Evolutionary conservation across 2,888 invertebrate genomes (phyloP), one percentile per base, ranked within the genome.

Genomic region (Rotaria macrura): DNA sequence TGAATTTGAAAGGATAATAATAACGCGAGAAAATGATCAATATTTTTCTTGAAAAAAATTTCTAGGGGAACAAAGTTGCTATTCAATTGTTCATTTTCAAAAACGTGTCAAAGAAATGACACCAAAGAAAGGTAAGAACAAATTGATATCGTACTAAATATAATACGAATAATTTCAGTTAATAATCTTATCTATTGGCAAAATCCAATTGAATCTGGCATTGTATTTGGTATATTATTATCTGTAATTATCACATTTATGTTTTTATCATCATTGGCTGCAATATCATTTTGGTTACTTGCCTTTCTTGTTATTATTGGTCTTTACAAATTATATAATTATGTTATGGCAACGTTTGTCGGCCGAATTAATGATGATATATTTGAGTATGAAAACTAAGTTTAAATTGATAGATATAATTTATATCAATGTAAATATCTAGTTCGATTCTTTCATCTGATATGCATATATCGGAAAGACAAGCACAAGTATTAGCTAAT

Each of bases 281-380:
- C 79, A 14, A 79, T 79, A 43, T 79, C 79, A 43, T 79, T 79
- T 43, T 79, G 79, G 79, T 79, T 79, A 43, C 43, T 79, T 43
- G 43, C 79, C 25, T 34, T 79, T 43, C 43, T 79, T 43, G 43
- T 79, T n/a, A n/a, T 43, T 43, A 12, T 79, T 79, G 79, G 79
- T 43, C 43, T 79, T n/a, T 43, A 79, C 43, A 79, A 79, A 79
- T 79, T 79, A 43, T 79, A 79, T 79, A 79, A 79, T 40, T 79
- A 79, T 79, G 79, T 79, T 2, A 79, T 79, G 79, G 43, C 12
- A n/a, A 79, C 79, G n/a, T 79, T 79, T n/a, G 43, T 79, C n/a
- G 79, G 79, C n/a, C 43, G 79, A 43, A 23, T 43, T 79, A 23
- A 25, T 20, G 79, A 79, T 40, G 79, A 79, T 43, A n/a, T 79